Conservation (phyloP, 2,113 vertebrate species). For the Sminthopsis crassicaudata region DNA sequence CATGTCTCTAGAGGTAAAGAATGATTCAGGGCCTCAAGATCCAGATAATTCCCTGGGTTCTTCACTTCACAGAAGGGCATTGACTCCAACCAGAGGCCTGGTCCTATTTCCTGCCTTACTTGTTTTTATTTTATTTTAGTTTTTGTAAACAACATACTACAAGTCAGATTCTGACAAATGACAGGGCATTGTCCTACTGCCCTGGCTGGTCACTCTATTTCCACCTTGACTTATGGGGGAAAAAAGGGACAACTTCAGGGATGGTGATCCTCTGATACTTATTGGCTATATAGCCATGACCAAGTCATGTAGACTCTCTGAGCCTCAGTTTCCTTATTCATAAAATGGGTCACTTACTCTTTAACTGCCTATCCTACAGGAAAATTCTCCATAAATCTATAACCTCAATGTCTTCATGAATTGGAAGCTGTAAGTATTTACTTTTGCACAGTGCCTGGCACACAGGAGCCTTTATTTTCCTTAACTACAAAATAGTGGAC, state of each 20-base stretch:
- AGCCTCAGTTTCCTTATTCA: not conserved
- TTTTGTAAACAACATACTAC: not conserved
- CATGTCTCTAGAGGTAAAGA: not conserved
- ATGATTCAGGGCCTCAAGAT: not conserved
- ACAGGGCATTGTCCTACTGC: not conserved
- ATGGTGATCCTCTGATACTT: not conserved
- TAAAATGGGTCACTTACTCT: not conserved
- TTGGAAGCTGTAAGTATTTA: not conserved
- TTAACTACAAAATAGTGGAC: not conserved
- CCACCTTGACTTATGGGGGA: not conserved
- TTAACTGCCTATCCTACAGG: not conserved
- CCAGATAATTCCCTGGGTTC: not conserved
- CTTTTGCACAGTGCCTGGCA: not conserved
- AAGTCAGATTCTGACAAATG: not conserved
- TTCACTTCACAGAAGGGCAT: not conserved
- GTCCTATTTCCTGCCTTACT: not conserved
- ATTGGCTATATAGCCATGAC: constrained; percentile 17
- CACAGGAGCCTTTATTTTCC: not conserved
- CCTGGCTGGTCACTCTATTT: not conserved
- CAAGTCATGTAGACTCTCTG: not conserved
- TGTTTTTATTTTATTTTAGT: not conserved
- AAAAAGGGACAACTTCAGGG: not conserved
- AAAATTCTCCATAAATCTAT: not conserved
- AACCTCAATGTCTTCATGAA: not conserved
- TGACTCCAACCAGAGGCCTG: not conserved